Base-by-base conservation (phyloP, 2,113 vertebrate genomes). In the Gadus chalcogrammus region DNA sequence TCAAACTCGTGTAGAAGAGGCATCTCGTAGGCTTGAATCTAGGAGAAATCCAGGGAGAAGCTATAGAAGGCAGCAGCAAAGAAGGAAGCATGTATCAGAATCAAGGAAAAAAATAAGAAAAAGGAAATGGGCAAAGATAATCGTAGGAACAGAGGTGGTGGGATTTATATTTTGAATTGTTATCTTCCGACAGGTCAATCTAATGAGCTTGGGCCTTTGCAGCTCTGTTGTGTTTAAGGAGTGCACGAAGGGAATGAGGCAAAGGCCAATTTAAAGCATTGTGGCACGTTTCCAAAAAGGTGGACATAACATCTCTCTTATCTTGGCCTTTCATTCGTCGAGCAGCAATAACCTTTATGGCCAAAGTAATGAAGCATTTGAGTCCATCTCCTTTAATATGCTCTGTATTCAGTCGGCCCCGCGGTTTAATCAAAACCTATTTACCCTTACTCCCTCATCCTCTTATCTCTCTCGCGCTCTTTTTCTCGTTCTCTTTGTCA, bases 261-360 rank as follows among this genome's bases (percentile, higher is more conserved):
- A 81, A 81, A 86, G 83, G 73, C 84, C 85, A 90, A 87, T 90
- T 90, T 85, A 80, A 86, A 85, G 78, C 76, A 80, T 69, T 78
- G 74, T 55, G 78, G 87, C 87, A 83, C 80, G 82, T 85, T 69
- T 71, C 0, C 12, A 82, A 81, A 83, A 87, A 88, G 85, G 84
- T 86, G 87, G 84, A 79, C 78, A 82, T 87, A 86, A 88, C 85
- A 80, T 48, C 42, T 48, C 42, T 48, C 42, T 48, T 48, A 84
- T 81, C 84, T 77, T 83, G 84, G 88, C 88, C 88, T 88, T 88
- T 88, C 82, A 87, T 86, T 85, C 83, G 82, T 82, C 77, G 79
- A 81, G 85, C 84, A 78, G 85, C 85, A 87, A 87, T 88, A 88
- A 88, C 88, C 88, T 88, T 90, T 90, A 88, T 83, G 76, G 80